These are phyloP conservation scores for Pipistrellus pipistrellus DNA, from an alignment of 2,797 vertebrate genomes.

Conservation along the genomic window DNA sequence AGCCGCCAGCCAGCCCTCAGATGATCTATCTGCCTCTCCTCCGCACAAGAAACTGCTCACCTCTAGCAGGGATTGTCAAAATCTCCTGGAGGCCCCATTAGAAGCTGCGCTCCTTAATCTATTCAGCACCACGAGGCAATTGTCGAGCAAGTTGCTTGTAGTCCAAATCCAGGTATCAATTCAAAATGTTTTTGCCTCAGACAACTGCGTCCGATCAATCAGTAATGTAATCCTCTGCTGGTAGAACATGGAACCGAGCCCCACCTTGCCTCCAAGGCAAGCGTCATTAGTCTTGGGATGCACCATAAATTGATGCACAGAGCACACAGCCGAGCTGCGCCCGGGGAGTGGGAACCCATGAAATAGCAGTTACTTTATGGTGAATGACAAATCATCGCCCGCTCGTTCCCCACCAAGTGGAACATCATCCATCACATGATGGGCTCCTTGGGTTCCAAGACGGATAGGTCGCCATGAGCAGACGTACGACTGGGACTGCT, in stretches of 20 bases:
- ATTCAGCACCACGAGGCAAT: conserved; percentile 76
- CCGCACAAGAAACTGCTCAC: conserved; percentile 55
- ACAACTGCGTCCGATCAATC: conserved; percentile 49
- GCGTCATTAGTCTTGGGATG: conserved; percentile 71
- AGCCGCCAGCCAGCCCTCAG: background rate
- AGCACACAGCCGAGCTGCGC: background rate
- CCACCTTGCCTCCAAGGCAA: conserved; percentile 76
- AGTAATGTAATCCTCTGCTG: conserved; percentile 70
- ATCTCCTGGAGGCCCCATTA: conserved; percentile 79
- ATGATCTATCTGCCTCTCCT: conserved; percentile 69
- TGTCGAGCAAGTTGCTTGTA: conserved; percentile 79
- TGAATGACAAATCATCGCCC: conserved; percentile 71
- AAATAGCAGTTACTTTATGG: conserved; percentile 73
- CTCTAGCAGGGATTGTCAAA: conserved; percentile 75
- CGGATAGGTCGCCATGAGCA: conserved; percentile 13
- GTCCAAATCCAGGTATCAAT: conserved; percentile 84
- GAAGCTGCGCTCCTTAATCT: conserved; percentile 77
- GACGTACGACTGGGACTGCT: background rate
- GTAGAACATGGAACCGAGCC: conserved; percentile 72
- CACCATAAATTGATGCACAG: conserved; percentile 68
- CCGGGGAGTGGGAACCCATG: conserved; percentile 48
- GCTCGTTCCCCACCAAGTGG: conserved; percentile 55
- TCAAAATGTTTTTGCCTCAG: conserved; percentile 77
- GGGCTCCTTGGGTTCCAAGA: conserved; percentile 60
- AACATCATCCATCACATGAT: conserved; percentile 27